Conservation (phyloP, 1,140 invertebrate species). For the Littorina saxatilis region DNA sequence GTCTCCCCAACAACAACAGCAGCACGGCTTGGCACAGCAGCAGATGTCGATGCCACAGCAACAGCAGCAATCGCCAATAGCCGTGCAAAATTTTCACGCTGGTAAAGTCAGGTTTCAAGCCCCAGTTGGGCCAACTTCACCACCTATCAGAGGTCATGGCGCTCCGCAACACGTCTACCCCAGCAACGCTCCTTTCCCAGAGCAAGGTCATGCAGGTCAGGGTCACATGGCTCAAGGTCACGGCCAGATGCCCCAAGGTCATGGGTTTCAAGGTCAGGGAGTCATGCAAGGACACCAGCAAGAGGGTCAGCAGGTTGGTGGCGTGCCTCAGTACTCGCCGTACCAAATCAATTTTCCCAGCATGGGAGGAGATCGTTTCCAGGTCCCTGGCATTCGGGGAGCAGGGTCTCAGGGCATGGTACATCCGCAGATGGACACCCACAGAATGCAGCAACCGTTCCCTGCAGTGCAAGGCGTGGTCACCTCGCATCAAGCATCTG, state of each 20-base stretch:
- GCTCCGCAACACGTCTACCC: not conserved
- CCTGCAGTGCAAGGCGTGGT: not conserved
- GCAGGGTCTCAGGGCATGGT: not conserved
- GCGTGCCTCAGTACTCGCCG: not conserved
- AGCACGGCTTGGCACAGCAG: too few relatives aligned
- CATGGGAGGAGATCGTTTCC: not conserved
- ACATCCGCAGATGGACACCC: not conserved
- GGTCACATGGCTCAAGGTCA: constrained; percentile 30
- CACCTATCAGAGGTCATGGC: not conserved
- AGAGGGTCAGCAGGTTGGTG: not conserved
- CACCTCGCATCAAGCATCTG: not conserved
- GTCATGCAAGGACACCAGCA: not conserved
- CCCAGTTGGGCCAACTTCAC: not conserved
- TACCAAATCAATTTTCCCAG: not conserved
- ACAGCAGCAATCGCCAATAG: constrained; percentile 46
- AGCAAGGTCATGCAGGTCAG: constrained; percentile 38
- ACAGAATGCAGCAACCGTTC: constrained; percentile 20
- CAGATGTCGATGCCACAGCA: constrained; percentile 49
- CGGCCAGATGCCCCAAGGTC: constrained; percentile 4
- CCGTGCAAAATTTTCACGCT: constrained; percentile 32
- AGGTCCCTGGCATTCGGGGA: not conserved
- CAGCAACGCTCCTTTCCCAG: constrained; percentile 1
- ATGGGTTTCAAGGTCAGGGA: not conserved
- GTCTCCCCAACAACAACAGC: constrained; percentile 50
- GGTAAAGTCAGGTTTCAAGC: not conserved